Conservation (phyloP, 2,888 invertebrate genomes). For the Petrophora chlorosata region DNA sequence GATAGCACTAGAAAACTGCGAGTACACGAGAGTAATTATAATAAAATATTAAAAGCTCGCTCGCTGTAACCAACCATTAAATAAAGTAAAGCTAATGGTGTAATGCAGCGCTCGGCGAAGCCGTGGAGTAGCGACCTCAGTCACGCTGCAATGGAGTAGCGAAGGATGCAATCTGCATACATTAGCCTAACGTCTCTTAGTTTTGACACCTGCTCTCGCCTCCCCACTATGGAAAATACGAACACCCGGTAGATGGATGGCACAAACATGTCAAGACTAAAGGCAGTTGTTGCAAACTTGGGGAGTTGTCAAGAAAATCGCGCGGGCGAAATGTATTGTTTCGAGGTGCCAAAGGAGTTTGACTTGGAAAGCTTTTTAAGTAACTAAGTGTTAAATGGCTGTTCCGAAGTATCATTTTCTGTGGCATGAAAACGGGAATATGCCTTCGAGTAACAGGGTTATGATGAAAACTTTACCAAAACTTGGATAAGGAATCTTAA, state of each 20-base stretch:
- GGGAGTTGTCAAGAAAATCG: constrained; percentile 50
- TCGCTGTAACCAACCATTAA: constrained; percentile 52
- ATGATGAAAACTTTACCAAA: constrained; percentile 31
- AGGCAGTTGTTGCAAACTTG: constrained; percentile 63
- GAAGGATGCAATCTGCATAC: constrained; percentile 82
- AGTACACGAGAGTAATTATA: constrained; percentile 34
- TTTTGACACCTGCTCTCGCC: constrained; percentile 80
- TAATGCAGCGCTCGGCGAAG: constrained; percentile 50
- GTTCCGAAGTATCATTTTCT: constrained; percentile 44
- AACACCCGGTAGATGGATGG: constrained; percentile 65
- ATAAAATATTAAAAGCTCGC: constrained; percentile 39
- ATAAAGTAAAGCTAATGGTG: constrained; percentile 65
- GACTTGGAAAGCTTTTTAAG: constrained; percentile 52
- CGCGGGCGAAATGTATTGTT: constrained; percentile 51
- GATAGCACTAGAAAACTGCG: constrained; percentile 30
- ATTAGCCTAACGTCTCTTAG: constrained; percentile 80
- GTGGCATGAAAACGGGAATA: constrained; percentile 28
- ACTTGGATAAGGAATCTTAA: constrained; percentile 16
- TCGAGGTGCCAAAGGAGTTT: constrained; percentile 41
- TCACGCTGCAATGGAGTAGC: constrained; percentile 46
- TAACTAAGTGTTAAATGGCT: constrained; percentile 50
- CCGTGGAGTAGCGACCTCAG: constrained; percentile 39
- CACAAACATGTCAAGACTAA: constrained; percentile 73
- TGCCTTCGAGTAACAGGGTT: constrained; percentile 22
- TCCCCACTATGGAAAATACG: constrained; percentile 55